A percentile compares a stretch with the other conserved stretches of the same genome.
These are phyloP conservation scores for Tethea ocularis DNA, from an alignment of 2,888 invertebrate genomes.

Conservation along the genomic window DNA sequence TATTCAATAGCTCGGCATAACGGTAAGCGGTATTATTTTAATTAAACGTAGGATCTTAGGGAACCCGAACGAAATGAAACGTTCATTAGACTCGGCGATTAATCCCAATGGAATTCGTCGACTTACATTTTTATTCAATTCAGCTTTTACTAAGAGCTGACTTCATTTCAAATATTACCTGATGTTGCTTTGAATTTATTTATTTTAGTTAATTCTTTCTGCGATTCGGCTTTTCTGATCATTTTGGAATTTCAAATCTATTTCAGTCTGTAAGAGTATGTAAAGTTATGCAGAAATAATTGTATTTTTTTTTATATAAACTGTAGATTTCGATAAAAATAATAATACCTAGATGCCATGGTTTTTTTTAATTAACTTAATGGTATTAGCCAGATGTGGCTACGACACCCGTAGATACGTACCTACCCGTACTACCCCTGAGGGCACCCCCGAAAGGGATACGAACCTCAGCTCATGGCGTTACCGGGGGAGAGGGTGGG, in stretches of 20 bases:
- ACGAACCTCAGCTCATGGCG: too few relatives aligned
- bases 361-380: too few relatives aligned
- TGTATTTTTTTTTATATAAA: too few relatives aligned
- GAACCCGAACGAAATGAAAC: constrained; percentile 10
- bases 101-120: constrained; percentile 15
- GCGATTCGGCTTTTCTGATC: neutral
- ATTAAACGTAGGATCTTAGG: constrained; percentile 8
- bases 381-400: too few relatives aligned
- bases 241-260: neutral
- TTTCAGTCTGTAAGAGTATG: neutral
- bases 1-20: constrained; percentile 6
- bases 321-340: too few relatives aligned
- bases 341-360: too few relatives aligned
- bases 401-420: too few relatives aligned
- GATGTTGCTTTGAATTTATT: constrained; percentile 3
- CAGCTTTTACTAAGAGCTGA: constrained; percentile 10
- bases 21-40: constrained; percentile 6
- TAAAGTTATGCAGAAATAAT: too few relatives aligned
- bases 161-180: constrained; percentile 6
- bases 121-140: constrained; percentile 20
- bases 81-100: constrained; percentile 10
- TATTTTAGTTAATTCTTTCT: neutral
- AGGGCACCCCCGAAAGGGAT: too few relatives aligned
- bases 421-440: too few relatives aligned
- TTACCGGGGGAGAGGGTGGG: too few relatives aligned